A percentile compares a stretch with the other conserved stretches of the same genome.
These are phyloP conservation scores for Chymomyza fuscimana DNA, from an alignment of 2,888 invertebrate species.

Conservation along the genomic window DNA sequence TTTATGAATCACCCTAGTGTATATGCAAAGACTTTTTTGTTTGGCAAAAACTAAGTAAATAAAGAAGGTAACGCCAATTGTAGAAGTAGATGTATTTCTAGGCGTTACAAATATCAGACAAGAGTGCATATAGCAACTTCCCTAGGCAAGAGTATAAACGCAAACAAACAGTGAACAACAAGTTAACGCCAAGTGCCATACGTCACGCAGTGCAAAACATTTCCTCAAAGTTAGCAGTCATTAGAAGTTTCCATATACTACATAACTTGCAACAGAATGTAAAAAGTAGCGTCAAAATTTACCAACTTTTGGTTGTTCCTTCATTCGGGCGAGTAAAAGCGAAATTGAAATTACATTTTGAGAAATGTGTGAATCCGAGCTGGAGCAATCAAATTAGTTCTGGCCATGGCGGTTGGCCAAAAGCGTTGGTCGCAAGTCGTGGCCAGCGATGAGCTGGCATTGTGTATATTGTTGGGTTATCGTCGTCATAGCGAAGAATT, in stretches of 20 bases:
- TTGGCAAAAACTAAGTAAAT: no score
- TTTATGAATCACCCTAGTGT: no score
- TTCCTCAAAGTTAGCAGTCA: conserved; percentile 46
- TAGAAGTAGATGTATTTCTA: no score
- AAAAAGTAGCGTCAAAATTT: background rate
- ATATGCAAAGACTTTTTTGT: no score
- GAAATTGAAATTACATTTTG: conserved; percentile 5
- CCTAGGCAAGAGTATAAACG: background rate
- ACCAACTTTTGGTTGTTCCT: conserved; percentile 6
- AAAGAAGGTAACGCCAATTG: no score
- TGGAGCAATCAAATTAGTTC: background rate
- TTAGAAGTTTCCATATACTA: conserved; percentile 31
- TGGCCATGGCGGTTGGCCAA: conserved; percentile 32
- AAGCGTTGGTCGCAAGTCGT: conserved; percentile 75
- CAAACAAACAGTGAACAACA: background rate
- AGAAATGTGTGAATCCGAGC: conserved; percentile 16
- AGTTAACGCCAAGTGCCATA: background rate
- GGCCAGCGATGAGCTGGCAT: conserved; percentile 64
- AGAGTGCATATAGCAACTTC: background rate
- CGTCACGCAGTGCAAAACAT: background rate
- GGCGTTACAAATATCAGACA: background rate
- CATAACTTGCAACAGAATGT: conserved; percentile 41
- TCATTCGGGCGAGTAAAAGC: conserved; percentile 7
- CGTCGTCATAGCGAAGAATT: conserved; percentile 49
- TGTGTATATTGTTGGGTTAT: conserved; percentile 70